phyloP scores from a whole-genome alignment of 30 jellyfish, hydroid and myxozoan genomes.

The Cassiopea andromeda region DNA sequence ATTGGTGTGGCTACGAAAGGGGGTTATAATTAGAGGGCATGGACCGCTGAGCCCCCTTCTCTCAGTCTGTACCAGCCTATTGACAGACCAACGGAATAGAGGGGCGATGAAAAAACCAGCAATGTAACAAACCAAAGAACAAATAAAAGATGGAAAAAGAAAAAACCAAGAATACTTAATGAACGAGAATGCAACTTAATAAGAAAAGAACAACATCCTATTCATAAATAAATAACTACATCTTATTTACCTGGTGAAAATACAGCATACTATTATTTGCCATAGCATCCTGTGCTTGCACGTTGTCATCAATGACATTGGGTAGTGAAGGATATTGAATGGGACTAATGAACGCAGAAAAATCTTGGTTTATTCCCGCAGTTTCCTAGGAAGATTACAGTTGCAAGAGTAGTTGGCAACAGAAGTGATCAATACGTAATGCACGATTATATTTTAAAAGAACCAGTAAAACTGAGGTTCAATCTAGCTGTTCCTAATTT shows the following conservation, averaged over 20 bases:
- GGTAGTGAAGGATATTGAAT: conserved; percentile 75
- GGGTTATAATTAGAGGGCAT: too few species aligned
- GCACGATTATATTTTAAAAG: too few species aligned
- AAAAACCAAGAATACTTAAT: background rate
- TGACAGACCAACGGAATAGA: background rate
- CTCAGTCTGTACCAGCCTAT: background rate
- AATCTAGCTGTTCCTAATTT: too few species aligned
- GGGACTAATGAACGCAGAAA: conserved; percentile 75
- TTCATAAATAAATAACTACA: too few species aligned
- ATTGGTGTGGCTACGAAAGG: too few species aligned
- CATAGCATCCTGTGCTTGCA: conserved; percentile 62
- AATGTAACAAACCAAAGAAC: background rate
- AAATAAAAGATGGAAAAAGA: background rate
- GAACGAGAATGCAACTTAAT: background rate
- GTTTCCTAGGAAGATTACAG: conserved; percentile 6
- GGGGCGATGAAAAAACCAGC: background rate
- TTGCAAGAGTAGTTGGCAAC: background rate
- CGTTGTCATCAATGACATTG: conserved; percentile 22
- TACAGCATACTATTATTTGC: conserved; percentile 88
- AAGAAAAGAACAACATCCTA: too few species aligned
- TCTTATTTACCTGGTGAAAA: conserved; percentile 70
- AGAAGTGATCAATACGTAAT: too few species aligned
- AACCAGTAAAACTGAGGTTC: too few species aligned
- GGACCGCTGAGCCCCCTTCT: too few species aligned
- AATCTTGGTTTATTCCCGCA: conserved; percentile 31